These are phyloP conservation scores for Pempheris klunzingeri DNA, from an alignment of 2,797 vertebrate species.

Conservation along the genomic window DNA sequence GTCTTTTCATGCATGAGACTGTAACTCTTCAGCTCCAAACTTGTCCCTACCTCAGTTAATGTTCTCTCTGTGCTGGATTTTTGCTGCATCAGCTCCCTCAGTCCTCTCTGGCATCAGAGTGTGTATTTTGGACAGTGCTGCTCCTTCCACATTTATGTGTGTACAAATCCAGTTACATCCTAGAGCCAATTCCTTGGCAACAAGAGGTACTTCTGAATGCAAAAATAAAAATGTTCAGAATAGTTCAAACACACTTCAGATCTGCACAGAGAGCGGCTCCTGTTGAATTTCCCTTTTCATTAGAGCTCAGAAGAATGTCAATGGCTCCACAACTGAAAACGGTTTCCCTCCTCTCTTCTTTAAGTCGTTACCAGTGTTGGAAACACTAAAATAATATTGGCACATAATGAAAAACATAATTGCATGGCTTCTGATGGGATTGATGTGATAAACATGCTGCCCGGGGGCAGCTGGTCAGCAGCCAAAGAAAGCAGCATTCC, in stretches of 20 bases:
- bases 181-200: constrained; percentile 17
- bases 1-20: constrained; percentile 8
- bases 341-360: constrained; percentile 52
- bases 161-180: constrained; percentile 42
- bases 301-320: constrained; percentile 28
- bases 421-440: constrained; percentile 22
- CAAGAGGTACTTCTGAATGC: constrained; percentile 22
- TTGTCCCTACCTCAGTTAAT: constrained; percentile 21
- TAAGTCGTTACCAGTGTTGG: constrained; percentile 16
- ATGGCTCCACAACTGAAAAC: constrained; percentile 30
- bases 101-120: constrained; percentile 50
- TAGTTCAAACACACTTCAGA: constrained; percentile 30
- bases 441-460: constrained; percentile 48
- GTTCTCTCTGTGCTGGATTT: constrained; percentile 49
- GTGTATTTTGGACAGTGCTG: constrained; percentile 66
- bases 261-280: constrained; percentile 13
- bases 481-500: constrained; percentile 64
- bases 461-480: constrained; percentile 35
- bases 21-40: neutral
- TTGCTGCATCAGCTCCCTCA: constrained; percentile 67
- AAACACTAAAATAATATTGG: constrained; percentile 43
- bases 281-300: constrained; percentile 39
- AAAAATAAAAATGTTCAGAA: constrained; percentile 50
- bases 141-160: constrained; percentile 28
- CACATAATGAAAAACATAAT: constrained; percentile 49